Evolutionary conservation across 2,113 vertebrate species (phyloP).

Genomic region (Phyllostomus hastatus): DNA sequence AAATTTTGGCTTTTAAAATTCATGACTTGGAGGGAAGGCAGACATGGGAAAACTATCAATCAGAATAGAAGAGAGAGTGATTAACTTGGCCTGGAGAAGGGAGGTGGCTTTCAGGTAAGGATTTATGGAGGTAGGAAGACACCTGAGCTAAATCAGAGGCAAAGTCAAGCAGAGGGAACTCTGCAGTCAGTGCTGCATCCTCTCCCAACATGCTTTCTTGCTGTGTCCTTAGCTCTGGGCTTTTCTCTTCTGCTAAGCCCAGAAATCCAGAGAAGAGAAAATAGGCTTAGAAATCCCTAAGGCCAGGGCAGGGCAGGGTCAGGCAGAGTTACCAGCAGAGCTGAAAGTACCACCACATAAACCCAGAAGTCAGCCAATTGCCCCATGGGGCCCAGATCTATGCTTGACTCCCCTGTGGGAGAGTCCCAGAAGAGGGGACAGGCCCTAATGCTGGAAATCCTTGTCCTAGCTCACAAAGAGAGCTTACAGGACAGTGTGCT

Average conservation of each 20-base stretch:
- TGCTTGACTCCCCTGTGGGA: background rate
- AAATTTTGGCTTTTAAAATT: background rate
- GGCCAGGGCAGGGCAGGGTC: background rate
- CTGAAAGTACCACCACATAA: background rate
- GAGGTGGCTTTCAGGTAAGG: background rate
- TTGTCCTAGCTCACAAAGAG: background rate
- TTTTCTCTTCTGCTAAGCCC: background rate
- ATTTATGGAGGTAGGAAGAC: background rate
- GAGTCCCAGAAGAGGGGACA: background rate
- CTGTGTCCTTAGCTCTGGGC: background rate
- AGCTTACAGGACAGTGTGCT: background rate
- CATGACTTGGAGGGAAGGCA: background rate
- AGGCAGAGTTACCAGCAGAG: background rate
- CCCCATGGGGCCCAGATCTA: background rate
- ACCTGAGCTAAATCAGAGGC: background rate
- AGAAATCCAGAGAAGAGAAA: background rate
- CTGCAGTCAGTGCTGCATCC: background rate
- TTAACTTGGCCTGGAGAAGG: background rate
- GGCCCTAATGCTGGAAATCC: background rate
- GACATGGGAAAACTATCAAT: background rate
- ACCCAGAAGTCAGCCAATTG: background rate
- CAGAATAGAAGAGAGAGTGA: background rate
- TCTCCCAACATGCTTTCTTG: background rate
- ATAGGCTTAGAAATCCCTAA: background rate
- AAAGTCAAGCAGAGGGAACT: background rate